Evolutionary conservation across 2,797 vertebrate species (phyloP).

Genomic region (Anabacerthia variegaticeps): DNA sequence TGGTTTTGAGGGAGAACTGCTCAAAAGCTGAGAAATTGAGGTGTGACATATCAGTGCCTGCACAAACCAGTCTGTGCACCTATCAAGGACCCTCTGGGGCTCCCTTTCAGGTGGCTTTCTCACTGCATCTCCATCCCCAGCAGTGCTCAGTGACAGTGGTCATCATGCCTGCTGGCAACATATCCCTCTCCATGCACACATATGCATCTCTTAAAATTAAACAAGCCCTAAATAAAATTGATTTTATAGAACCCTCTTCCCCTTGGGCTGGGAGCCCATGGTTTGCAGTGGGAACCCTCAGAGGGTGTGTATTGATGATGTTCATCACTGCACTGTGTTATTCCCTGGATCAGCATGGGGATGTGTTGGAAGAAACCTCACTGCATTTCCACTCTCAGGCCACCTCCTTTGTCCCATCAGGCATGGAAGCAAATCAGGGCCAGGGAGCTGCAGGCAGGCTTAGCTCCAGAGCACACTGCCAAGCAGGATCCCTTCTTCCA

Average conservation of each 20-base stretch:
- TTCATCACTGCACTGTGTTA: rapidly evolving
- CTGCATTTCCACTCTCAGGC: neutral
- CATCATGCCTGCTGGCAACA: neutral
- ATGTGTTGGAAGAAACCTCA: neutral
- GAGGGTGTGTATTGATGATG: neutral
- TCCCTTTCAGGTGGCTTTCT: neutral
- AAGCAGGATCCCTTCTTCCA: neutral
- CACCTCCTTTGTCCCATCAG: neutral
- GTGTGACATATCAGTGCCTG: too few relatives aligned
- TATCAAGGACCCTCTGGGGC: rapidly evolving
- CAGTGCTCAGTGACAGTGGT: neutral
- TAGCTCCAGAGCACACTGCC: neutral
- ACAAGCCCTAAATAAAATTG: rapidly evolving
- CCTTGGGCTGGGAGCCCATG: rapidly evolving
- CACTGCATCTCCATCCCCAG: neutral
- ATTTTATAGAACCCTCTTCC: neutral
- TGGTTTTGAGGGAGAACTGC: neutral
- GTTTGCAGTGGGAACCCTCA: neutral
- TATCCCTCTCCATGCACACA: neutral
- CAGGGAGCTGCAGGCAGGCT: neutral
- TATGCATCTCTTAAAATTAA: neutral
- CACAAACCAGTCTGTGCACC: neutral
- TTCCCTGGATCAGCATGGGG: neutral
- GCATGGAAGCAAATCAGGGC: neutral
- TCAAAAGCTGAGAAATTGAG: neutral